Base-by-base conservation (phyloP, 2,797 vertebrate species). In the Chrysocyon brachyurus region DNA sequence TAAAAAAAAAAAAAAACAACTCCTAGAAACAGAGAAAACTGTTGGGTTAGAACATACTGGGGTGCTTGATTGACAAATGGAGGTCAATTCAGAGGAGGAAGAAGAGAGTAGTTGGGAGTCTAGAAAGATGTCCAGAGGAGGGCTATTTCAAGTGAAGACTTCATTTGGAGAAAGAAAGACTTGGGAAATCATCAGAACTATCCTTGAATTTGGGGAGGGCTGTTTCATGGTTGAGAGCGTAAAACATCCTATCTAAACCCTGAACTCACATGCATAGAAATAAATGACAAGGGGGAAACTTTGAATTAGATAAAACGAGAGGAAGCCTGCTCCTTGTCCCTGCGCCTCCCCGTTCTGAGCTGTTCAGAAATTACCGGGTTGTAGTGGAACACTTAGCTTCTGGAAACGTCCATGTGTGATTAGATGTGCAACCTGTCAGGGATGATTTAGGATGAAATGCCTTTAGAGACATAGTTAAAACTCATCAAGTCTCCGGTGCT, bases 131-230 rank as follows among this genome's bases (percentile, higher is more conserved):
- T 75, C 90, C 19, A 24, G 12, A 56, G 36, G 7, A 90, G 5
- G 5, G 63, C 40, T 78, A 54, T 77, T 81, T 15, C 15, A 90
- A 56, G 54, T 40, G 26, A 66, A 90, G 15, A 31, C 1, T 56
- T 86, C 6, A 84, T 68, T 17, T 89, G 54, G 87, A 92, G 57
- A 93, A 92, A 59, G 15, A 78, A 83, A 73, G 24, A 93, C 33
- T 28, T 86, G 54, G 19, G 24, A 66, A 72, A 86, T 63, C 46
- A 14, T 82, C 59, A 89, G 16, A 40, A 21, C 52, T 46, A 36
- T 10, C 85, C 52, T 95, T 21, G 46, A 12, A 87, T 46, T 81
- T 94, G 57, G 22, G 6, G 82, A 94, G 6, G 6, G 12, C 72
- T 63, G 3, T 83, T 90, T n/a, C 22, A 33, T 79, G 59, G 63